These are phyloP conservation scores for Pica pica DNA, from an alignment of 2,113 vertebrate species.

Conservation along the genomic window DNA sequence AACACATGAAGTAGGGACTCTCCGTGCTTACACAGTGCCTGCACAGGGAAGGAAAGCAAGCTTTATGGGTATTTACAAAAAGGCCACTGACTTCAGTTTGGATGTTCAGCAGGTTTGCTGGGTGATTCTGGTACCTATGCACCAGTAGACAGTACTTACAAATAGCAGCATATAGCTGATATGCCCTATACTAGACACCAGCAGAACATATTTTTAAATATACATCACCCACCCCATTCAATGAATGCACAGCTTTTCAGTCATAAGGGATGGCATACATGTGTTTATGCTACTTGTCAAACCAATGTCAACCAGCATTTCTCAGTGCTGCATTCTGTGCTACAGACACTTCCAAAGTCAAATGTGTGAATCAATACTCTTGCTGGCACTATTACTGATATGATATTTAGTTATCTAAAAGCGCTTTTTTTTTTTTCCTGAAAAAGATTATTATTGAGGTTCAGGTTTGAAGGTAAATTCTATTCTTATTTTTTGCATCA, in stretches of 20 bases:
- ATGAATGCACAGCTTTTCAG: not conserved
- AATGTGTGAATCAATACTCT: not conserved
- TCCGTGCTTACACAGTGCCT: not conserved
- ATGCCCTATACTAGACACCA: not conserved
- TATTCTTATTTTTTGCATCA: not conserved
- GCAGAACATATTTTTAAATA: not conserved
- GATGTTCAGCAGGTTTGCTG: not conserved
- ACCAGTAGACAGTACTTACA: not conserved
- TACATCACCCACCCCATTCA: not conserved
- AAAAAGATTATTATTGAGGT: not conserved
- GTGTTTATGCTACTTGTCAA: not conserved
- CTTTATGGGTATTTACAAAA: not conserved
- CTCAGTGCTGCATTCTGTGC: not conserved
- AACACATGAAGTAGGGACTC: not conserved
- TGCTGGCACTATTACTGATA: not conserved
- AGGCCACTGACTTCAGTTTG: not conserved
- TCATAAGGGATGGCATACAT: not conserved
- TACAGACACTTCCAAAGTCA: not conserved
- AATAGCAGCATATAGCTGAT: not conserved
- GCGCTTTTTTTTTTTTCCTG: accelerated
- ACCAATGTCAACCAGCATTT: not conserved
- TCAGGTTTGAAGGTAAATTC: not conserved
- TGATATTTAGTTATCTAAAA: not conserved
- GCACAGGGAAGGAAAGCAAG: not conserved
- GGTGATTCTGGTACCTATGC: not conserved